Conservation (phyloP, 2,888 invertebrate species). For the Acronicta psi region DNA sequence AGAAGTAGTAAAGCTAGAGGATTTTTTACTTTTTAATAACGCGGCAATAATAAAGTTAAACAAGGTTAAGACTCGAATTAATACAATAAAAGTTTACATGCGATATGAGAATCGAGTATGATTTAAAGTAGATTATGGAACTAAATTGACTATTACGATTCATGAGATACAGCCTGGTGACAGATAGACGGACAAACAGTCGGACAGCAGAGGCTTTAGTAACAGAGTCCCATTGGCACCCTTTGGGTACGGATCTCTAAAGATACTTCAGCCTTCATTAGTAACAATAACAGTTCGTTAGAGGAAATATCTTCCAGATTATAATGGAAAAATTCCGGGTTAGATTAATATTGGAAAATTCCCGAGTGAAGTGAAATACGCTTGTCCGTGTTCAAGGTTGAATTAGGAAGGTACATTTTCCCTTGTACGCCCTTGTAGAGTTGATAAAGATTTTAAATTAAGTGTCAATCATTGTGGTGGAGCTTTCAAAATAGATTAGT, state of each 20-base stretch:
- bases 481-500: slow-evolving; percentile 10
- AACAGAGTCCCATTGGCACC: neutral
- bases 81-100: no score
- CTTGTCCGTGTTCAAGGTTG: neutral
- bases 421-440: neutral
- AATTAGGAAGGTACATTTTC: neutral
- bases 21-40: slow-evolving; percentile 5
- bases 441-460: slow-evolving; percentile 37
- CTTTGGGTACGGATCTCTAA: no score
- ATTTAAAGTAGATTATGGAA: no score
- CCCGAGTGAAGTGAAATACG: neutral
- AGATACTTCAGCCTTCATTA: no score
- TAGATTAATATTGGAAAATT: slow-evolving; percentile 1
- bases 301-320: neutral
- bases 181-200: no score
- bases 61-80: neutral
- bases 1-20: slow-evolving; percentile 22
- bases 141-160: no score
- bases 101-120: no score
- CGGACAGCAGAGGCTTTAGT: no score
- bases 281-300: slow-evolving; percentile 1
- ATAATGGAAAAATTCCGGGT: neutral
- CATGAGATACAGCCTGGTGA: no score
- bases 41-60: neutral
- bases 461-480: slow-evolving; percentile 38